phyloP scores from a whole-genome alignment of 2,113 vertebrate species.

The Calcarius ornatus region DNA sequence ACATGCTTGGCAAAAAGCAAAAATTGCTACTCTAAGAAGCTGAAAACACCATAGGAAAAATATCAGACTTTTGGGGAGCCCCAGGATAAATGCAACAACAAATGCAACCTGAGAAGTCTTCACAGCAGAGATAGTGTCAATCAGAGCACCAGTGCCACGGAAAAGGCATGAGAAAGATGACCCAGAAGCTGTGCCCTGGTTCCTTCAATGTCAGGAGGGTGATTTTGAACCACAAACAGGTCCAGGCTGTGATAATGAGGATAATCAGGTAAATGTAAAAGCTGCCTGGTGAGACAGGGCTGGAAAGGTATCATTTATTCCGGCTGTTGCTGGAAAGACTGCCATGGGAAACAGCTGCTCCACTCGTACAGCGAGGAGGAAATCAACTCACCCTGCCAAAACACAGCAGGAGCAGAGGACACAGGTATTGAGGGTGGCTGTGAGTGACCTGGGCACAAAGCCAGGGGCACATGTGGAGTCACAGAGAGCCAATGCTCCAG shows the following conservation, averaged over 20 bases:
- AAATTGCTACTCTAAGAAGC: not conserved
- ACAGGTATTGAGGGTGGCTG: not conserved
- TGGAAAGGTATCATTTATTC: conserved; percentile 17
- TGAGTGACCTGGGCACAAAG: not conserved
- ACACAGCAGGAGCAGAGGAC: not conserved
- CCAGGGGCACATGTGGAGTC: not conserved
- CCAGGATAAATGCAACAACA: not conserved
- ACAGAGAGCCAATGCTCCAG: not conserved
- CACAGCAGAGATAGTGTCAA: not conserved
- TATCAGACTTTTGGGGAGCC: not conserved
- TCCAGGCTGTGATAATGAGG: conserved; percentile 24
- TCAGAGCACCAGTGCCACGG: not conserved
- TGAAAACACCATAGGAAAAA: not conserved
- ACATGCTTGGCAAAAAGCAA: not conserved
- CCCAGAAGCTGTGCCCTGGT: not conserved
- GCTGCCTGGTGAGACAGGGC: conserved; percentile 1
- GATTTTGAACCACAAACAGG: not conserved
- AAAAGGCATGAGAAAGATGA: not conserved
- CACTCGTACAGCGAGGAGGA: not conserved
- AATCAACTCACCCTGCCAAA: not conserved
- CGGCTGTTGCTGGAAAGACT: not conserved
- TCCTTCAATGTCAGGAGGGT: not conserved
- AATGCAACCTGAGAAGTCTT: not conserved
- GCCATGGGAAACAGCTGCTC: conserved; percentile 25
- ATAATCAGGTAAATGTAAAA: conserved; percentile 25